Conservation (phyloP, 2,888 invertebrate genomes). For the Cosmopolites sordidus region DNA sequence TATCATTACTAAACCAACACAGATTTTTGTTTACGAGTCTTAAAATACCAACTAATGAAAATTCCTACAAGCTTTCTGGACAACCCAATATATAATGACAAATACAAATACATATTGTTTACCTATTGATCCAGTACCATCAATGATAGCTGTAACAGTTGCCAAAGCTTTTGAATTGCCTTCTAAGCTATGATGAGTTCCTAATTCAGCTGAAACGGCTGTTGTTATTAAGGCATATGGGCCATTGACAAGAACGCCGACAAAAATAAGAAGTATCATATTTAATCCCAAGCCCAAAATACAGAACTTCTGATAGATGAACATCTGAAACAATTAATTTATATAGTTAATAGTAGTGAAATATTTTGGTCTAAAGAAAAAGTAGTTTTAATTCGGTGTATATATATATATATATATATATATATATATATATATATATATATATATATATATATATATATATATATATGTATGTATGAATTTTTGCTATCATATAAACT, state of each 20-base stretch:
- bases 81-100: neutral
- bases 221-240: slow-evolving; percentile 96
- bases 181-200: slow-evolving; percentile 75
- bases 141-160: slow-evolving; percentile 96
- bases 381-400: neutral
- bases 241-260: slow-evolving; percentile 87
- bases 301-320: slow-evolving; percentile 67
- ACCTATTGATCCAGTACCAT: slow-evolving; percentile 91
- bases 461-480: too few relatives aligned
- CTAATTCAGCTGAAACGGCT: slow-evolving; percentile 91
- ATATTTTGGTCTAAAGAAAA: too few relatives aligned
- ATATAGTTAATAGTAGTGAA: too few relatives aligned
- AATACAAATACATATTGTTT: slow-evolving; percentile 6
- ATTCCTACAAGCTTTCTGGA: too few relatives aligned
- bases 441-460: too few relatives aligned
- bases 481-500: too few relatives aligned
- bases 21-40: too few relatives aligned
- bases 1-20: too few relatives aligned
- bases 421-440: too few relatives aligned
- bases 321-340: slow-evolving; percentile 58
- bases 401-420: too few relatives aligned
- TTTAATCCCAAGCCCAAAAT: slow-evolving; percentile 58
- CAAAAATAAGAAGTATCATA: slow-evolving; percentile 64
- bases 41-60: too few relatives aligned
- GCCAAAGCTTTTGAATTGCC: slow-evolving; percentile 87